Evolutionary conservation across 2,888 invertebrate genomes (phyloP).

Genomic region (Corbicula japonica): DNA sequence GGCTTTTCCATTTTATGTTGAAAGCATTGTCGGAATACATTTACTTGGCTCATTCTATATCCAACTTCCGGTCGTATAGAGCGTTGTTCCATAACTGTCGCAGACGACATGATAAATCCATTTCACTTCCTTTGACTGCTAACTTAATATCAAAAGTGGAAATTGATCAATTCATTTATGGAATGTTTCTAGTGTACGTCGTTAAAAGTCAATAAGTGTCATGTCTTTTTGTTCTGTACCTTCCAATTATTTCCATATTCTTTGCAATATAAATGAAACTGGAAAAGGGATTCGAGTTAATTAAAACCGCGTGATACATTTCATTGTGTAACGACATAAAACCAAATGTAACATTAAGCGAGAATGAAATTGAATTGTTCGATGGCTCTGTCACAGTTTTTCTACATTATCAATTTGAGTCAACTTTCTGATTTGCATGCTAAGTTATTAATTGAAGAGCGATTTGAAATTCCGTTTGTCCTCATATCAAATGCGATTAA

Average conservation of each 20-base stretch:
- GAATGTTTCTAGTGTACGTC: slow-evolving; percentile 58
- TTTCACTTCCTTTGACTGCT: slow-evolving; percentile 66
- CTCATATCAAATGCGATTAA: no score
- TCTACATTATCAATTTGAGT: no score
- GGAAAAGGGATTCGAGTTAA: slow-evolving; percentile 55
- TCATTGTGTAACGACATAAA: background rate
- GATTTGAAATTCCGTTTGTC: no score
- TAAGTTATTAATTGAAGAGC: no score
- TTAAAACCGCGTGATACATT: slow-evolving; percentile 60
- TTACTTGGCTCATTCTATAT: slow-evolving; percentile 67
- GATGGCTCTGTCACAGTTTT: no score
- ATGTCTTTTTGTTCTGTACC: slow-evolving; percentile 56
- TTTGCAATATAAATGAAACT: slow-evolving; percentile 51
- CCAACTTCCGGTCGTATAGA: slow-evolving; percentile 66
- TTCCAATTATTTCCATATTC: slow-evolving; percentile 63
- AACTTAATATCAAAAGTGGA: slow-evolving; percentile 61
- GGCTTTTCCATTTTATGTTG: slow-evolving; percentile 54
- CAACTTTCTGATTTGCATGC: no score
- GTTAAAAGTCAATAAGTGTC: slow-evolving; percentile 70
- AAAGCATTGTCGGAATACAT: slow-evolving; percentile 64
- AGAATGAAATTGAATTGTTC: background rate
- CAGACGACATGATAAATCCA: slow-evolving; percentile 71
- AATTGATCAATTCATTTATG: slow-evolving; percentile 67
- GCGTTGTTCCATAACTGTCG: slow-evolving; percentile 62
- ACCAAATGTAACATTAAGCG: background rate